Base-by-base conservation (phyloP, 1,140 invertebrate species). In the Drosophila tani region DNA sequence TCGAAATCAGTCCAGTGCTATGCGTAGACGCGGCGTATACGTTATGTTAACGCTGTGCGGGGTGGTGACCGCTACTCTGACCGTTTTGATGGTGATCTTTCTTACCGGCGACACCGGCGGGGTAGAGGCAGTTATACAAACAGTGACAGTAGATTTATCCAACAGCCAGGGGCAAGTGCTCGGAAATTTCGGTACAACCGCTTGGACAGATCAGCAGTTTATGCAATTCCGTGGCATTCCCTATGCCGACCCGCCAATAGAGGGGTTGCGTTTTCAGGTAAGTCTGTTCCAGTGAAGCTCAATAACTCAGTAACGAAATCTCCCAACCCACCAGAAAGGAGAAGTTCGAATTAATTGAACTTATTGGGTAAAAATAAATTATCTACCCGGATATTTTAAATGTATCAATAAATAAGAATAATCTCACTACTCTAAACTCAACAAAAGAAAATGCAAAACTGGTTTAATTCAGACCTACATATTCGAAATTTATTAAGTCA, bases 161-260 rank as follows among this genome's bases (percentile, higher is more conserved):
- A 64, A 93, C 91, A 71, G 94, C 91, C 62, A 95, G 58, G 91
- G 93, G 67, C 93, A 93, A 66, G 93, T 94, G 57, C 93, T 93
- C 6, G 93, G 92, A 17, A 91, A 90, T 56, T 73, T 78, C 55
- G 91, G 69, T 15, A 73, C 47, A 40, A 91, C 91, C 15, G 50
- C 80, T 7, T 93, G 92, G 91, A 90, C 85, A 14, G 66, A 66
- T 21, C 85, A 90, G 57, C 78, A 29, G 5, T 82, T 92, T 60
- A 84, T 91, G 80, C 83, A 91, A 64, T 93, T 93, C 53, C 77
- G 90, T 17, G 92, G 92, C 21, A 81, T 93, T 65, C 88, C 85
- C n/a, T 93, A 79, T 71, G 92, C 92, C 5, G 92, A 93, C 45
- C 62, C 92, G 6, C 92, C 92, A 2, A 58, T 79, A 17, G 81